Evolutionary conservation across 2,888 invertebrate genomes (phyloP).

Genomic region (Latheticus oryzae): DNA sequence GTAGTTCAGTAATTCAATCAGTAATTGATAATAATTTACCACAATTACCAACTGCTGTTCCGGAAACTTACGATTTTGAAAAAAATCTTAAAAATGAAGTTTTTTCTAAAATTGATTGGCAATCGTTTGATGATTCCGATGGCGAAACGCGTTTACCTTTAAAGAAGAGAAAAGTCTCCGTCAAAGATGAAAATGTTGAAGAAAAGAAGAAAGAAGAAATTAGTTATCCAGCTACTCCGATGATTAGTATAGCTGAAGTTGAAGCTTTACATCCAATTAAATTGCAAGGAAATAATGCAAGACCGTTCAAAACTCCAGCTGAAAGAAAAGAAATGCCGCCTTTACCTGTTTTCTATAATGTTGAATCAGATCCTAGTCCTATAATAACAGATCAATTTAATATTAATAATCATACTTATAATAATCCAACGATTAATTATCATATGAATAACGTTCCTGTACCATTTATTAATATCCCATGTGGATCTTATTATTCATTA

Average conservation of each 20-base stretch:
- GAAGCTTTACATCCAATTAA: conserved; percentile 52
- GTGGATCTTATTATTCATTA: conserved; percentile 48
- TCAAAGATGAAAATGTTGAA: conserved; percentile 42
- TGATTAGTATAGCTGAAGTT: conserved; percentile 63
- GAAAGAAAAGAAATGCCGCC: conserved; percentile 62
- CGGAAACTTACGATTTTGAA: conserved; percentile 50
- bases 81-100: conserved; percentile 48
- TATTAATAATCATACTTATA: conserved; percentile 58
- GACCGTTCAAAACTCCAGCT: conserved; percentile 61
- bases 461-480: conserved; percentile 49
- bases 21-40: conserved; percentile 12
- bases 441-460: conserved; percentile 55
- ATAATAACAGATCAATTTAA: conserved; percentile 57
- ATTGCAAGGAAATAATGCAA: conserved; percentile 22
- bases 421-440: conserved; percentile 60
- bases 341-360: conserved; percentile 42
- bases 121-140: conserved; percentile 46
- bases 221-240: conserved; percentile 63
- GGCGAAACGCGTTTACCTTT: conserved; percentile 56
- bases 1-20: conserved; percentile 6
- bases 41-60: conserved; percentile 48
- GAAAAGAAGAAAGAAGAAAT: conserved; percentile 50
- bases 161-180: conserved; percentile 58
- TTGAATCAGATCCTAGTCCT: conserved; percentile 47
- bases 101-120: conserved; percentile 39